phyloP scores from a whole-genome alignment of 2,113 vertebrate genomes.

The Hypomesus transpacificus region DNA sequence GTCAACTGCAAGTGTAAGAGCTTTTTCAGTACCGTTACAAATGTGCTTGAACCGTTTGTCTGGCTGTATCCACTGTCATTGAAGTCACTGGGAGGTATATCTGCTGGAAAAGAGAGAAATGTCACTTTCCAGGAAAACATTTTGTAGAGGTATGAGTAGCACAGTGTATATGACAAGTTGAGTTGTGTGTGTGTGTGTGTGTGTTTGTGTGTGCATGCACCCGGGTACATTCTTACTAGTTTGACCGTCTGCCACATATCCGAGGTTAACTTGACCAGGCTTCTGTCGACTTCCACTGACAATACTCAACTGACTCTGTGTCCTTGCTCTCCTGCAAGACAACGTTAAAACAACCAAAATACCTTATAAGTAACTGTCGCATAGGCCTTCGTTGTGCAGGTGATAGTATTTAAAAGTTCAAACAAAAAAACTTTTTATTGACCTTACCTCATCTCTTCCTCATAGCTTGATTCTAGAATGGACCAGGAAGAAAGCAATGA shows the following conservation, averaged over 20 bases:
- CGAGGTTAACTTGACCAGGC: slow-evolving; percentile 45
- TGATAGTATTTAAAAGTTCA: background rate
- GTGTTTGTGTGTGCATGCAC: slow-evolving; percentile 1
- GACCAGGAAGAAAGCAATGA: slow-evolving; percentile 7
- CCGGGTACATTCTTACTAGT: slow-evolving; percentile 42
- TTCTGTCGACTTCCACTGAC: slow-evolving; percentile 2
- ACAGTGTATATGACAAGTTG: background rate
- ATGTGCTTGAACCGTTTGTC: background rate
- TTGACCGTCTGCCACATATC: slow-evolving; percentile 41
- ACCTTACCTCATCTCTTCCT: slow-evolving; percentile 63
- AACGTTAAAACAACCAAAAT: background rate
- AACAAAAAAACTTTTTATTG: background rate
- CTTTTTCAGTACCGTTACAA: slow-evolving; percentile 31
- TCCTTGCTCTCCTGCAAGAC: slow-evolving; percentile 46
- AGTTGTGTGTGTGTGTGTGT: background rate
- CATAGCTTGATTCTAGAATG: slow-evolving; percentile 56
- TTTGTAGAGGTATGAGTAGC: background rate
- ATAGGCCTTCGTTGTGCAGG: background rate
- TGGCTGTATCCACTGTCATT: slow-evolving; percentile 28
- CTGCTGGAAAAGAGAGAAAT: slow-evolving; percentile 20
- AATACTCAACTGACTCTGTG: slow-evolving; percentile 40
- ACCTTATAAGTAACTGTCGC: background rate
- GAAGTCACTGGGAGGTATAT: slow-evolving; percentile 26
- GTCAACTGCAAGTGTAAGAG: background rate
- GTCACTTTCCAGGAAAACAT: background rate